Evolutionary conservation across 1,140 invertebrate genomes (phyloP), one percentile per base, ranked within the genome.

Genomic region (Trachymyrmex septentrionalis): DNA sequence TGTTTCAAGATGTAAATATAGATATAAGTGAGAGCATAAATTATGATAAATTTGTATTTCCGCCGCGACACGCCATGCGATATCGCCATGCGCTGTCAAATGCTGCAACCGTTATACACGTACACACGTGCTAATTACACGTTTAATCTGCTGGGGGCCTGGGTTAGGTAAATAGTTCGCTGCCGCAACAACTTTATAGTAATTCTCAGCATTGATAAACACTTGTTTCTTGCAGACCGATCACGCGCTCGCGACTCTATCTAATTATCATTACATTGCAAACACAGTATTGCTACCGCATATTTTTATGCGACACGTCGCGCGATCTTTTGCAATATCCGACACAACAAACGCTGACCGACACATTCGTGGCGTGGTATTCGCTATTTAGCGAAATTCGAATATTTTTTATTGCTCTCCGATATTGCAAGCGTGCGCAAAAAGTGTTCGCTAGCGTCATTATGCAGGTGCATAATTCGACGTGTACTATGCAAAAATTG

Each of bases 281-380:
- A 24, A 34, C 34, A 24, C 55, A 14, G n/a, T 73, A 75, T 84
- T 34, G 69, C 69, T 50, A 19, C 38, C 44, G 80, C 55, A 34
- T 50, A 44, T 75, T 75, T 84, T 73, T 84, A 63, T 27, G 63
- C 80, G 66, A 72, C 34, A 72, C 50, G 24, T 61, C n/a, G 69
- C 67, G 6, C 53, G 80, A 5, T 6, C 27, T 84, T 84, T 84
- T 59, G 69, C 80, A 84, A 84, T 84, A 63, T 84, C 24, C 69
- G 38, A 85, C n/a, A 38, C 24, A 44, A 77, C 73, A 85, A 78
- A 78, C 53, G 63, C 73, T 55, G 82, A 85, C 61, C 7, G 24
- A 48, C 61, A 6, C 61, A 38, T 66, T 85, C 48, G 44, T 21
- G 21, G 30, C 14, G 21, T 27, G 57, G n/a, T 66, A 38, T 30